These are phyloP conservation scores for Clinocottus analis DNA, from an alignment of 2,113 vertebrate genomes.

Conservation along the genomic window DNA sequence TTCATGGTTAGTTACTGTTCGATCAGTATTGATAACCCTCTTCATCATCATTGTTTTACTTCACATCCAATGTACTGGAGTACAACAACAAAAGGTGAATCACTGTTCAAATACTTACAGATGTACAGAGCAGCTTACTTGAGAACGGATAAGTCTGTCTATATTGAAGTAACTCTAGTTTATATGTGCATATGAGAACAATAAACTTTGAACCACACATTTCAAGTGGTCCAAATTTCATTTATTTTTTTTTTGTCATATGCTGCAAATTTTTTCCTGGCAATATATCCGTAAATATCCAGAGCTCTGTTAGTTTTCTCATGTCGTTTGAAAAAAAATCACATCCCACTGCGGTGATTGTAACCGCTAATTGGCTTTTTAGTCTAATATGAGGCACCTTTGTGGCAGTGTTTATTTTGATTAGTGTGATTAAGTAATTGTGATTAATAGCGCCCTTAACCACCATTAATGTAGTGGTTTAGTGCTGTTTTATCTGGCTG, in stretches of 20 bases:
- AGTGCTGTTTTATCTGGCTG: slow-evolving; percentile 12
- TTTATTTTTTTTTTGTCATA: not conserved
- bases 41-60: not conserved
- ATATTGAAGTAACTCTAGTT: not conserved
- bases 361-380: slow-evolving; percentile 34
- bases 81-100: slow-evolving; percentile 9
- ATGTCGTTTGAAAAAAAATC: slow-evolving; percentile 7
- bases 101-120: slow-evolving; percentile 5
- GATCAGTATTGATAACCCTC: not conserved
- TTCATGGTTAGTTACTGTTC: not conserved
- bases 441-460: slow-evolving; percentile 38
- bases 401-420: slow-evolving; percentile 40
- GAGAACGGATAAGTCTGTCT: not conserved
- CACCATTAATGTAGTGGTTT: slow-evolving; percentile 28
- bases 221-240: too few relatives aligned
- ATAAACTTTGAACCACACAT: not conserved
- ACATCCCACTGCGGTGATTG: slow-evolving; percentile 6
- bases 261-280: not conserved
- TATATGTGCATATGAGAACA: not conserved
- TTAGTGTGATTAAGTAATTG: slow-evolving; percentile 47
- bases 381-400: slow-evolving; percentile 35
- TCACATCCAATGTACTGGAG: not conserved
- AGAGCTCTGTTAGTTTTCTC: not conserved
- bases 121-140: not conserved
- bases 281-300: not conserved